Evolutionary conservation across 1,140 invertebrate genomes (phyloP), one percentile per base, ranked within the genome.

Genomic region (Cheumatopsyche charites): DNA sequence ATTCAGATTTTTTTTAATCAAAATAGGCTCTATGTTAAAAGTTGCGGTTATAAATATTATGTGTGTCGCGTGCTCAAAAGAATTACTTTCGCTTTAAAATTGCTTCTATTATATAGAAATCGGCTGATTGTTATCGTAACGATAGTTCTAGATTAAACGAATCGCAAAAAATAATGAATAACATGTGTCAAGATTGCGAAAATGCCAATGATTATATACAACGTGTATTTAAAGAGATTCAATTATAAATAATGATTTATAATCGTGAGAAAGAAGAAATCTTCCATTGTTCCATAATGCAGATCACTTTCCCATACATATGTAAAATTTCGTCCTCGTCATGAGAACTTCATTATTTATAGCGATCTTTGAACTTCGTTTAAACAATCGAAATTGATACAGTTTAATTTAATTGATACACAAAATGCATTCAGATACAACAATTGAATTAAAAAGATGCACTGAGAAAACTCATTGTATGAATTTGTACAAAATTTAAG

Each of bases 71-170:
- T 52, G 47, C 19, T 52, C 19, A 17, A 17, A 52, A 1, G 9
- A 52, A 52, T 52, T 52, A 52, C 47, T 52, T 52, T 52, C 47
- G 47, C 47, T 52, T 52, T 15, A 17, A 9, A 52, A 52, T 19
- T 17, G 15, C n/a, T 19, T 36, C 9, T 36, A 36, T 36, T 36
- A 36, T n/a, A n/a, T n/a, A n/a, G 43, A 15, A 17, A 52, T 52
- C 47, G 15, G 19, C 7, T 17, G 47, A 52, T 52, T 52, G 9
- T 7, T 17, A 52, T 52, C 47, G 6, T 9, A 36, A 36, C 29
- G 3, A 9, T 36, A 4, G 29, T 36, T 36, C 9, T 36, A 36
- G 9, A 36, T 36, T 36, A 36, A 4, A 36, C 3, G 29, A 36
- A 9, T 36, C 29, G 9, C 29, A 36, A 36, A 36, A 36, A 36